Evolutionary conservation across 2,888 invertebrate genomes (phyloP).

Genomic region (Hydropsyche betteni): DNA sequence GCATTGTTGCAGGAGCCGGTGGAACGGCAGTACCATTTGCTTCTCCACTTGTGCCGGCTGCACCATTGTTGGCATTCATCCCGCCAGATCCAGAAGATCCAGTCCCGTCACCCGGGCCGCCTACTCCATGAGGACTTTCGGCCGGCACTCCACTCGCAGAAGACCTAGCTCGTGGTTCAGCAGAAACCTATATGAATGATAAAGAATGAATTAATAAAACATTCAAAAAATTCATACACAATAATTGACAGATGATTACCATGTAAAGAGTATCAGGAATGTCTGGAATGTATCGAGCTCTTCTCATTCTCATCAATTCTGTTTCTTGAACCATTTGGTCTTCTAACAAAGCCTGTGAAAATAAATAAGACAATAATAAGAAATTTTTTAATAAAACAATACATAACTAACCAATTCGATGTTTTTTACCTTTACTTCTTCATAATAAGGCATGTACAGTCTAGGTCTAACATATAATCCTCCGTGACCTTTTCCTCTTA

Average conservation of each 20-base stretch:
- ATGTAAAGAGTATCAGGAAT: constrained; percentile 96
- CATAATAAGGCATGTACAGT: constrained; percentile 93
- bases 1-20: constrained; percentile 79
- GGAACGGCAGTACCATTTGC: constrained; percentile 65
- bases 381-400: constrained; percentile 28
- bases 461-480: constrained; percentile 85
- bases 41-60: constrained; percentile 51
- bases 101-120: constrained; percentile 29
- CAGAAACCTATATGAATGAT: constrained; percentile 45
- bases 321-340: constrained; percentile 84
- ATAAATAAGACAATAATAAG: not conserved
- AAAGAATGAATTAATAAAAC: not conserved
- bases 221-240: not conserved
- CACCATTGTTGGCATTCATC: not conserved
- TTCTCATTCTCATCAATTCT: constrained; percentile 74
- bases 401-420: not conserved
- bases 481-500: constrained; percentile 74
- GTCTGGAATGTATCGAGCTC: constrained; percentile 78
- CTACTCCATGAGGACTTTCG: constrained; percentile 44
- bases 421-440: constrained; percentile 82
- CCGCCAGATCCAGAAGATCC: constrained; percentile 17
- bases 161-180: constrained; percentile 48
- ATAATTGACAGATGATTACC: constrained; percentile 61
- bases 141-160: constrained; percentile 44
- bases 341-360: constrained; percentile 75